Conservation (phyloP, 2,888 invertebrate genomes). For the Tuberolachnus salignus region DNA sequence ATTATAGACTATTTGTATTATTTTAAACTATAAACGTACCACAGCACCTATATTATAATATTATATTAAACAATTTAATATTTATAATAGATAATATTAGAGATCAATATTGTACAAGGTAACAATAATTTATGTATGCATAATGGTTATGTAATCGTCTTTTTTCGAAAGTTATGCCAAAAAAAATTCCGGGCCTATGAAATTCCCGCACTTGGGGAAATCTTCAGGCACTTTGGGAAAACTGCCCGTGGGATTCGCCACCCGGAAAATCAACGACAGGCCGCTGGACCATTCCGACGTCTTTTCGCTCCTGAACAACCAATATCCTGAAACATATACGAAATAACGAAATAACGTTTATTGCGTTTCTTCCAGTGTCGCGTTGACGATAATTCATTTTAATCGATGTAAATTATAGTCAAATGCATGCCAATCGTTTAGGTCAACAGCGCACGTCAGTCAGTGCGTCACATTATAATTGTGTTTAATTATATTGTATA, state of each 20-base stretch:
- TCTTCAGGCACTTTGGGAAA: constrained; percentile 72
- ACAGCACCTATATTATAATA: not conserved
- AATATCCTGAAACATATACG: constrained; percentile 68
- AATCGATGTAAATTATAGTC: too few relatives aligned
- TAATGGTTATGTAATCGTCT: too few relatives aligned
- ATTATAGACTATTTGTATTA: too few relatives aligned
- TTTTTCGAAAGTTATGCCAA: constrained; percentile 66
- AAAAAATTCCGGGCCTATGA: constrained; percentile 77
- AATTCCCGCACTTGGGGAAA: constrained; percentile 81
- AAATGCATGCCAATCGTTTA: too few relatives aligned
- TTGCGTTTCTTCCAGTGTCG: too few relatives aligned
- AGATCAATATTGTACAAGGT: constrained; percentile 30
- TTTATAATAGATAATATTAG: not conserved
- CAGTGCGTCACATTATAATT: too few relatives aligned
- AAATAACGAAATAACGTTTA: too few relatives aligned
- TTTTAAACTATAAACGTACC: not conserved
- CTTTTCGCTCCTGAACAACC: constrained; percentile 80
- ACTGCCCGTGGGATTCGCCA: constrained; percentile 66
- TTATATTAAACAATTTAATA: too few relatives aligned
- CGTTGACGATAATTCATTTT: too few relatives aligned
- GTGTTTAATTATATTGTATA: too few relatives aligned
- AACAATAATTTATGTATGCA: not conserved
- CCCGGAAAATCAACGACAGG: constrained; percentile 75
- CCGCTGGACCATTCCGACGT: constrained; percentile 78
- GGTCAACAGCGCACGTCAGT: too few relatives aligned